Conservation (phyloP, 2,888 invertebrate genomes). For the Lottia scabra region DNA sequence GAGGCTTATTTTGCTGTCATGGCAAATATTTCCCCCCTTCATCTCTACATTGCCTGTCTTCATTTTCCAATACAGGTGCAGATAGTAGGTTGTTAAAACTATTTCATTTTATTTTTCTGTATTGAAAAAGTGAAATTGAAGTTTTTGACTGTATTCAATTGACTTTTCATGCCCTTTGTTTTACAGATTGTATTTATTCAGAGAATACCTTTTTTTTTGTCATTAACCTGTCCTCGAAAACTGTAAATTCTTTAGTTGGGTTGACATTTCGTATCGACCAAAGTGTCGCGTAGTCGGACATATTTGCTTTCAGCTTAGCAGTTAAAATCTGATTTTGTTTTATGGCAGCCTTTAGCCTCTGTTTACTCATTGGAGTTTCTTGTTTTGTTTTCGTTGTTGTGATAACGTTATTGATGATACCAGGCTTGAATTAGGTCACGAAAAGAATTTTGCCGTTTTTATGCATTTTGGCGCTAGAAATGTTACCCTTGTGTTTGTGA, state of each 20-base stretch:
- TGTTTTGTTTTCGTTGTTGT: conserved; percentile 3
- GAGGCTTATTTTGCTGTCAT: too few species aligned
- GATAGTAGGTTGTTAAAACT: too few species aligned
- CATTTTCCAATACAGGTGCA: too few species aligned
- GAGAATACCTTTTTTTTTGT: not conserved
- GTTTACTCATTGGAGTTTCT: not conserved
- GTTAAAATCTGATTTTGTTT: conserved; percentile 3
- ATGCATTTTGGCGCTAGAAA: too few species aligned
- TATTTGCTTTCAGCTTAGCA: conserved; percentile 4
- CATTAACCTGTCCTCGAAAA: not conserved
- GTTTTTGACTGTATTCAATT: too few species aligned
- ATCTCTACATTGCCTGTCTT: too few species aligned
- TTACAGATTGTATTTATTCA: not conserved
- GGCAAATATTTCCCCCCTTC: too few species aligned
- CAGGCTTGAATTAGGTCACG: not conserved
- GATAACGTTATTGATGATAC: not conserved
- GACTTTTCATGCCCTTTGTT: too few species aligned
- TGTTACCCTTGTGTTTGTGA: too few species aligned
- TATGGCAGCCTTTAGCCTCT: not conserved
- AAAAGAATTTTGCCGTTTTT: too few species aligned
- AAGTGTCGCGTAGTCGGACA: not conserved
- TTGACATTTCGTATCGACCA: conserved; percentile 1
- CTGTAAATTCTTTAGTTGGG: not conserved
- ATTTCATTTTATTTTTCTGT: too few species aligned
- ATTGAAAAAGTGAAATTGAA: too few species aligned